These are phyloP conservation scores for Myotis myotis DNA, from an alignment of 2,797 vertebrate genomes.

Conservation along the genomic window DNA sequence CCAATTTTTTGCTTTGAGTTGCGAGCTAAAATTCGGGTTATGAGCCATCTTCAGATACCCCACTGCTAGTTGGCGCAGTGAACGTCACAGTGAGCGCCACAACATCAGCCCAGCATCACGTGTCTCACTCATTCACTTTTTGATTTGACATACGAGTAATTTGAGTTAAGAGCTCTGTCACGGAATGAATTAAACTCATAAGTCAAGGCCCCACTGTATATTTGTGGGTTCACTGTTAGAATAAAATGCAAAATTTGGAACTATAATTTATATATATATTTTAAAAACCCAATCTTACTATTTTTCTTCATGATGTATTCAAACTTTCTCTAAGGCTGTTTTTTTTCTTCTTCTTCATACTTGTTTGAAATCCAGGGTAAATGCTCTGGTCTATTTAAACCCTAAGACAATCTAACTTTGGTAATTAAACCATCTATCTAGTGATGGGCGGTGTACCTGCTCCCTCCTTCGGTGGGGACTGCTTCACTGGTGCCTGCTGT, in stretches of 20 bases:
- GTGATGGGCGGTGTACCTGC: not conserved
- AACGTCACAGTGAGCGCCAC: too few relatives aligned
- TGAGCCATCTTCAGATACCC: too few relatives aligned
- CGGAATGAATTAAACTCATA: too few relatives aligned
- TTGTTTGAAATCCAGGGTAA: not conserved
- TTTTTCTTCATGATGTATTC: not conserved
- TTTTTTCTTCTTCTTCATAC: not conserved
- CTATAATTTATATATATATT: not conserved
- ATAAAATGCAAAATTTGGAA: not conserved
- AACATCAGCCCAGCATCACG: too few relatives aligned
- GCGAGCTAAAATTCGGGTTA: too few relatives aligned
- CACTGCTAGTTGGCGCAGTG: too few relatives aligned
- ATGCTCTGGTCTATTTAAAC: not conserved
- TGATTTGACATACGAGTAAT: too few relatives aligned
- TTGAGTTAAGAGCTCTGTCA: too few relatives aligned
- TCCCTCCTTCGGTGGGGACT: accelerated
- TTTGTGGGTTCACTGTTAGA: not conserved
- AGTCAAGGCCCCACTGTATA: too few relatives aligned
- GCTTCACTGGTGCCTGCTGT: not conserved
- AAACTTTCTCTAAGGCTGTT: not conserved
- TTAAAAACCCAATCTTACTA: not conserved
- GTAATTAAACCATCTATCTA: not conserved
- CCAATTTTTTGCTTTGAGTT: too few relatives aligned
- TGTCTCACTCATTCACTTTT: too few relatives aligned
- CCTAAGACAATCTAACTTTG: not conserved